Base-by-base conservation (phyloP, 2,113 vertebrate genomes). In the Pachycephala philippinensis region DNA sequence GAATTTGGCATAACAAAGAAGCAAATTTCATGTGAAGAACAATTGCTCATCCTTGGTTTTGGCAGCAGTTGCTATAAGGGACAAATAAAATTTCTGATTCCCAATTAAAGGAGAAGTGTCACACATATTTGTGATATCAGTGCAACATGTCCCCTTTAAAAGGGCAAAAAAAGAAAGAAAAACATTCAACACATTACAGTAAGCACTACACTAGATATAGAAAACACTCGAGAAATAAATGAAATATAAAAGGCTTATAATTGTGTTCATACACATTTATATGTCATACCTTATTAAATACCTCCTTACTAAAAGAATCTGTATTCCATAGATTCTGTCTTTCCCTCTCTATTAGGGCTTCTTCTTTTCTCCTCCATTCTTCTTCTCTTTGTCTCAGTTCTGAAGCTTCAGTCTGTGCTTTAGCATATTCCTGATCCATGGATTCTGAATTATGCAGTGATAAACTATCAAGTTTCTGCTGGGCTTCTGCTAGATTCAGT, bases 281-380 rank as follows among this genome's bases (percentile, higher is more conserved):
- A 80, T 24, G n/a, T 52, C 84, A 56, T 98, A 99, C 99, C 98
- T 99, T 99, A 98, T 99, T 98, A 96, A 99, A 99, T 89, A 99
- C 99, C n/a, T 99, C 98, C 97, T 98, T 98, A 96, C 98, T 99
- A 81, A 98, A 89, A 56, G 97, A 97, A 59, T 98, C 97, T 83
- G 96, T 86, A 12, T 98, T 98, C 95, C 98, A 98, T 30, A 98
- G 95, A 95, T 98, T 98, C 95, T 97, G 97, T 87, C 97, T 98
- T 65, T 98, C 98, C 78, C 84, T 97, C 81, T 98, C 96, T 75
- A 97, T 98, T 91, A 99, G 97, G 75, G 98, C 98, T 83, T 95
- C 98, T 97, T 99, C 99, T 96, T 99, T 99, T 89, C 97, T 98
- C 20, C 98, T 98, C 99, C 99, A 99, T 92, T 99, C 99, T 92